Evolutionary conservation across 2,797 vertebrate species (phyloP).

Genomic region (Agapornis canus): DNA sequence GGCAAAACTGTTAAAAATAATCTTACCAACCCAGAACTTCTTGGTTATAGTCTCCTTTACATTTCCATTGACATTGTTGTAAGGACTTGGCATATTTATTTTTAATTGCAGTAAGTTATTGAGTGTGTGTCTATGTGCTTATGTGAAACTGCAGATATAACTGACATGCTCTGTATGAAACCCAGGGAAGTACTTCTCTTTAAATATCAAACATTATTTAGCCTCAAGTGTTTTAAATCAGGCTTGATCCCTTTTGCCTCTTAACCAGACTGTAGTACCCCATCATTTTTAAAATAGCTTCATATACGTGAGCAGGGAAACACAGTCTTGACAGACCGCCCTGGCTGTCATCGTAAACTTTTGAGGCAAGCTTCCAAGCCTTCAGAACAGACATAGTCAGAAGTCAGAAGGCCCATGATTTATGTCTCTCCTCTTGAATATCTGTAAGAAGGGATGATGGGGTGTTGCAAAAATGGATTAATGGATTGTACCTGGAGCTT

Average conservation of each 20-base stretch:
- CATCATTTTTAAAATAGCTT: slow-evolving; percentile 36
- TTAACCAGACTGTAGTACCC: background rate
- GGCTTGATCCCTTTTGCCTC: background rate
- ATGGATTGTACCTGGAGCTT: background rate
- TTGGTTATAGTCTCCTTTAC: background rate
- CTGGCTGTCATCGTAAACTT: slow-evolving; percentile 12
- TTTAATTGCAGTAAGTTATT: background rate
- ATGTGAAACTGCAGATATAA: background rate
- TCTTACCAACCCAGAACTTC: background rate
- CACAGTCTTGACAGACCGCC: background rate
- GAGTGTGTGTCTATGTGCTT: background rate
- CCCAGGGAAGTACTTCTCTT: slow-evolving; percentile 8
- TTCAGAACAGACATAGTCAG: background rate
- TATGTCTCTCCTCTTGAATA: background rate
- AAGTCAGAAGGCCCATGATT: background rate
- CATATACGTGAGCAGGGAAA: background rate
- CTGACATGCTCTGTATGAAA: background rate
- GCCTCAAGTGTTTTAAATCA: slow-evolving; percentile 30
- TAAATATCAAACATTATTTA: slow-evolving; percentile 8
- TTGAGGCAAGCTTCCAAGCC: background rate
- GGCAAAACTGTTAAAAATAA: background rate
- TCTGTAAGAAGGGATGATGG: background rate
- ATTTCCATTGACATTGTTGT: background rate
- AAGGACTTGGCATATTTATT: background rate
- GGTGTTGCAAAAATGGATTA: slow-evolving; percentile 19